Percentiles rank a stretch among this genome's conserved stretches.
Conservation (phyloP, 92 coral and sea anemone species). For the Porites rus region DNA sequence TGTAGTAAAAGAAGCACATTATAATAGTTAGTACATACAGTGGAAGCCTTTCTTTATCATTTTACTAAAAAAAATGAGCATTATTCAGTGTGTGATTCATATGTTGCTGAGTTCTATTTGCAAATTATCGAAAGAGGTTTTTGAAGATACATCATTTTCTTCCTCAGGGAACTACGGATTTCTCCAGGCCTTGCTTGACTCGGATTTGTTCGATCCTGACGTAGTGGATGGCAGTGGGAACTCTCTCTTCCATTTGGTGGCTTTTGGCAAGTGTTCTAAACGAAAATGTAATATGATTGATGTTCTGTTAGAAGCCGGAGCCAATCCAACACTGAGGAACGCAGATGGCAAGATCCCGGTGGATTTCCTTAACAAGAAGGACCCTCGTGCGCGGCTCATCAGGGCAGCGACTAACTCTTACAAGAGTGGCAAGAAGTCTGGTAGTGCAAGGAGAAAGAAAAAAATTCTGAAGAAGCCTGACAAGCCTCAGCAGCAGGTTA, state of each 20-base stretch:
- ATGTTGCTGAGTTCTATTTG: background rate
- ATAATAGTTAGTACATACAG: too few species aligned
- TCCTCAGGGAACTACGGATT: slow-evolving; percentile 49
- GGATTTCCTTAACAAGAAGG: slow-evolving; percentile 64
- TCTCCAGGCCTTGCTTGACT: slow-evolving; percentile 51
- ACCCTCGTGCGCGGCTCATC: slow-evolving; percentile 58
- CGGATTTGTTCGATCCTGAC: slow-evolving; percentile 60
- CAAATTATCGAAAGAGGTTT: background rate
- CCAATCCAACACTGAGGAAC: slow-evolving; percentile 59
- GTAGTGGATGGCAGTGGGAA: slow-evolving; percentile 58
- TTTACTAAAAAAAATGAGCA: too few species aligned
- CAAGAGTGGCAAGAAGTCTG: slow-evolving; percentile 46
- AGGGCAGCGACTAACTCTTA: slow-evolving; percentile 51
- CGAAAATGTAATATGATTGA: slow-evolving; percentile 54
- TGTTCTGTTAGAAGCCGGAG: slow-evolving; percentile 52
- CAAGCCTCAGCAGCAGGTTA: background rate
- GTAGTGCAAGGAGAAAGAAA: slow-evolving; percentile 44
- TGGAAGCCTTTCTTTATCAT: too few species aligned
- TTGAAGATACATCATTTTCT: background rate
- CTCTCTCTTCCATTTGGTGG: slow-evolving; percentile 58
- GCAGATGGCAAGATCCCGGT: slow-evolving; percentile 55
- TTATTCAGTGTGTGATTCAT: too few species aligned
- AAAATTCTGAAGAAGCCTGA: slow-evolving; percentile 23
- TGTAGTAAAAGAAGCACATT: too few species aligned
- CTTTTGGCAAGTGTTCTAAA: slow-evolving; percentile 51